Percentiles rank a stretch among this genome's conserved stretches.
phyloP scores from a whole-genome alignment of 2,113 vertebrate genomes.

The Anguilla rostrata region DNA sequence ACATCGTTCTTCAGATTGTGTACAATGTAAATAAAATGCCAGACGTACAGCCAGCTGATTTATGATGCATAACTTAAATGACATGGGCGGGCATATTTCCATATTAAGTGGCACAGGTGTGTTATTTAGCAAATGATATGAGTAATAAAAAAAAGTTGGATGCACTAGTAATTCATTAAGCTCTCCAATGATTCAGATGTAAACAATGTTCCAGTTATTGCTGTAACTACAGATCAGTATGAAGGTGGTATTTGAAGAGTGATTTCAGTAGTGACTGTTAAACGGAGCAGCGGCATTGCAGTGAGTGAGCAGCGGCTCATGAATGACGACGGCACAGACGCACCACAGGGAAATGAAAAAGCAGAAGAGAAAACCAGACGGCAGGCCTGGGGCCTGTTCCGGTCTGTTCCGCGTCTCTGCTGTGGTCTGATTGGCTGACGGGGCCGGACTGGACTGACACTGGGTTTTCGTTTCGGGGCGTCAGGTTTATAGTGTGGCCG shows the following conservation, averaged over 20 bases:
- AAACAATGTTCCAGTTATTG: too few species aligned
- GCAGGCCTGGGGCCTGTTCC: too few species aligned
- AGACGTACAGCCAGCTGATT: constrained; percentile 37
- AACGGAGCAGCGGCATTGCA: neutral
- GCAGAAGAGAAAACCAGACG: neutral
- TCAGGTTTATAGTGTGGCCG: neutral
- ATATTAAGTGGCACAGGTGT: constrained; percentile 61
- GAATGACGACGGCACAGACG: neutral
- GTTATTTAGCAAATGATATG: constrained; percentile 67
- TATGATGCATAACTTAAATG: constrained; percentile 55
- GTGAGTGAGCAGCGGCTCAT: too few species aligned
- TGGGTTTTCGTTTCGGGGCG: too few species aligned
- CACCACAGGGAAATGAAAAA: neutral
- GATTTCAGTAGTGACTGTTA: neutral
- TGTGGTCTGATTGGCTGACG: neutral
- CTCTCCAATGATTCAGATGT: too few species aligned
- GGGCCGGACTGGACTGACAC: neutral
- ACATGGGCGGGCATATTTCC: constrained; percentile 57
- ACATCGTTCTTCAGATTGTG: constrained; percentile 41
- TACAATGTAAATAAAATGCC: constrained; percentile 35
- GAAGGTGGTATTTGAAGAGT: neutral
- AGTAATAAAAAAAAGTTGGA: constrained; percentile 45
- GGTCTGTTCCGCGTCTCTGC: neutral
- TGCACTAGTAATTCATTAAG: neutral
- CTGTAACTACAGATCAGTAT: too few species aligned